Percentiles rank a stretch among this genome's conserved stretches.
Conservation (phyloP, 2,888 invertebrate genomes). For the Drosophila anomalata region DNA sequence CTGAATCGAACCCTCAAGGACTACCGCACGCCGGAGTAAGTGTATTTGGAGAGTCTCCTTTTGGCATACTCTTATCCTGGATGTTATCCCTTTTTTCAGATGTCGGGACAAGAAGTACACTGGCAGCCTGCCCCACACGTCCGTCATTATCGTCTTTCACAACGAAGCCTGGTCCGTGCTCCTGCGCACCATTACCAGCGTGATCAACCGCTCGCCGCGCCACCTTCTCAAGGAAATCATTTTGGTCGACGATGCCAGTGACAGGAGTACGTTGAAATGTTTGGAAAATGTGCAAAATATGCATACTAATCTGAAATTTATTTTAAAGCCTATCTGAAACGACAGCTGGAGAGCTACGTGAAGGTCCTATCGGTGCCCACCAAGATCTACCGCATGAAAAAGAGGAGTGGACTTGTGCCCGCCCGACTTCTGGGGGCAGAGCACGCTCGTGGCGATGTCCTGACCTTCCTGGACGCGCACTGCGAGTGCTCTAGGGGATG, state of each 20-base stretch:
- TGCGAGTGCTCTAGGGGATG: constrained; percentile 95
- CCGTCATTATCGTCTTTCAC: constrained; percentile 98
- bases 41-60: neutral
- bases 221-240: constrained; percentile 92
- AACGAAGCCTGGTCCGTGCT: constrained; percentile 99
- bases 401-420: constrained; percentile 91
- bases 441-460: constrained; percentile 89
- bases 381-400: constrained; percentile 87
- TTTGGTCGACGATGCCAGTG: constrained; percentile 94
- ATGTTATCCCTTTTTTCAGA: constrained; percentile 83
- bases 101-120: constrained; percentile 86
- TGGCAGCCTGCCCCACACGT: constrained; percentile 91
- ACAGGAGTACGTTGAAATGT: constrained; percentile 87
- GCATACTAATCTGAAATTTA: neutral
- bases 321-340: constrained; percentile 86
- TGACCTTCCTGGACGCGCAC: constrained; percentile 98
- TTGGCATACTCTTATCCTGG: neutral
- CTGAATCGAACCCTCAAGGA: constrained; percentile 93
- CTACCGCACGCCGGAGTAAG: constrained; percentile 91
- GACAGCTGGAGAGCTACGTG: constrained; percentile 88
- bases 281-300: too few relatives aligned
- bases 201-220: constrained; percentile 93
- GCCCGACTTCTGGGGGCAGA: constrained; percentile 92
- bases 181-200: constrained; percentile 96
- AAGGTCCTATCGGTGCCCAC: constrained; percentile 87